Conservation (phyloP, 2,113 vertebrate genomes). For the Poeciliopsis prolifica region DNA sequence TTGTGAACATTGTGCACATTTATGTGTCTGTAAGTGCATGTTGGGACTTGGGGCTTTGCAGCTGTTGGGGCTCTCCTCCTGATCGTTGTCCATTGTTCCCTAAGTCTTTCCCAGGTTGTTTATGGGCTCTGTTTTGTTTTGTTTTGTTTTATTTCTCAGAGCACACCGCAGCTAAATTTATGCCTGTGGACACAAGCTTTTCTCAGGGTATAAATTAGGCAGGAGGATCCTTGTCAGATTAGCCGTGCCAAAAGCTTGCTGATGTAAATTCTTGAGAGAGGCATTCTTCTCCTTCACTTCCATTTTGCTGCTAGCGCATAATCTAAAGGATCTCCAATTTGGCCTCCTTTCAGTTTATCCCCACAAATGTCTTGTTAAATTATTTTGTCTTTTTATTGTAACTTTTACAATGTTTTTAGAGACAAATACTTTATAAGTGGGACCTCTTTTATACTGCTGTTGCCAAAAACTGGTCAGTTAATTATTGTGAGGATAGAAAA, state of each 20-base stretch:
- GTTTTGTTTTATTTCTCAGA: constrained; percentile 46
- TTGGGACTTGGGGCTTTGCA: constrained; percentile 59
- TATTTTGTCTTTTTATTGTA: neutral
- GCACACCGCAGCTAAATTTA: constrained; percentile 72
- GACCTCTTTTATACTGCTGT: neutral
- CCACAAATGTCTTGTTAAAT: neutral
- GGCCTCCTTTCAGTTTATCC: neutral
- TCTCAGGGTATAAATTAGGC: constrained; percentile 77
- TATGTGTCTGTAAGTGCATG: constrained; percentile 32
- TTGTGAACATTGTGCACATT: constrained; percentile 24
- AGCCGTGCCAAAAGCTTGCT: constrained; percentile 50
- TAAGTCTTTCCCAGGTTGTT: constrained; percentile 53
- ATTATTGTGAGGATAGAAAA: constrained; percentile 4
- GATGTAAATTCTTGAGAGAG: constrained; percentile 44
- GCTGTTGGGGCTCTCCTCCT: constrained; percentile 75
- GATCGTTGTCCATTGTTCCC: constrained; percentile 73
- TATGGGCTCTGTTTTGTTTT: constrained; percentile 56
- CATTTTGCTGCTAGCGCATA: constrained; percentile 42
- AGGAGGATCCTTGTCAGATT: constrained; percentile 61
- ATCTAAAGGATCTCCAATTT: neutral
- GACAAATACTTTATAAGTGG: neutral
- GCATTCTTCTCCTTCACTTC: constrained; percentile 54
- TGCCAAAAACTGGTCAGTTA: neutral
- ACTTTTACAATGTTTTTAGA: constrained; percentile 1
- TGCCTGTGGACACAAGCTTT: constrained; percentile 71